Conservation (phyloP, 2,113 vertebrate species). For the Vanacampus margaritifer region DNA sequence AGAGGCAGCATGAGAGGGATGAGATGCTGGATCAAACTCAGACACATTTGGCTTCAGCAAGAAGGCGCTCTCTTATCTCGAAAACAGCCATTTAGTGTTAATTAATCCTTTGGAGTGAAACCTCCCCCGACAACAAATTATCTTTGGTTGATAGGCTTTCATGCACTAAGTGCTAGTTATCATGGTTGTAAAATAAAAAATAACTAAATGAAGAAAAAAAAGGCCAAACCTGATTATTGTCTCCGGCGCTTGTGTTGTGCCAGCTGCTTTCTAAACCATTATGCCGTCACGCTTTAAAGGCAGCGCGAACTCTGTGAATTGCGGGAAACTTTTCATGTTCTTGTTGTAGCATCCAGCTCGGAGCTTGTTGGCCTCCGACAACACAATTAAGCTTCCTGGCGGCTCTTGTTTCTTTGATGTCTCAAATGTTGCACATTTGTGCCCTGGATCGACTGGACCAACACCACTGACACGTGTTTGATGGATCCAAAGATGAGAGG, state of each 20-base stretch:
- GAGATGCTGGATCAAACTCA: constrained; percentile 52
- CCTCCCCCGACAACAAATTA: constrained; percentile 46
- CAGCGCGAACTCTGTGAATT: background rate
- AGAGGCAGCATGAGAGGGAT: constrained; percentile 21
- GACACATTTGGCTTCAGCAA: constrained; percentile 56
- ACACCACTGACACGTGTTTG: background rate
- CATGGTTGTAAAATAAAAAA: constrained; percentile 30
- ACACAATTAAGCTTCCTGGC: background rate
- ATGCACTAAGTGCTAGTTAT: constrained; percentile 41
- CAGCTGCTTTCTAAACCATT: constrained; percentile 8
- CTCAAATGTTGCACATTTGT: constrained; percentile 20
- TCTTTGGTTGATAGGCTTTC: constrained; percentile 49
- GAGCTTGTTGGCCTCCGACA: background rate
- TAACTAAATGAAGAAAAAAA: background rate
- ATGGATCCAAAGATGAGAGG: background rate
- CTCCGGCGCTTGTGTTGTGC: background rate
- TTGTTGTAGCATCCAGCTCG: constrained; percentile 8
- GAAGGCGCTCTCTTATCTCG: constrained; percentile 57
- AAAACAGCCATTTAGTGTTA: constrained; percentile 63
- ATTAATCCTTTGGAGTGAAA: constrained; percentile 64
- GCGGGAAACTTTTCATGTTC: constrained; percentile 11
- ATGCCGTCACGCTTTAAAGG: constrained; percentile 16
- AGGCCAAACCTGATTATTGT: constrained; percentile 1
- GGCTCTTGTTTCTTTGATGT: constrained; percentile 21
- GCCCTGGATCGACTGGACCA: constrained; percentile 7